Base-by-base conservation (phyloP, 2,113 vertebrate genomes). In the Labeo catla region DNA sequence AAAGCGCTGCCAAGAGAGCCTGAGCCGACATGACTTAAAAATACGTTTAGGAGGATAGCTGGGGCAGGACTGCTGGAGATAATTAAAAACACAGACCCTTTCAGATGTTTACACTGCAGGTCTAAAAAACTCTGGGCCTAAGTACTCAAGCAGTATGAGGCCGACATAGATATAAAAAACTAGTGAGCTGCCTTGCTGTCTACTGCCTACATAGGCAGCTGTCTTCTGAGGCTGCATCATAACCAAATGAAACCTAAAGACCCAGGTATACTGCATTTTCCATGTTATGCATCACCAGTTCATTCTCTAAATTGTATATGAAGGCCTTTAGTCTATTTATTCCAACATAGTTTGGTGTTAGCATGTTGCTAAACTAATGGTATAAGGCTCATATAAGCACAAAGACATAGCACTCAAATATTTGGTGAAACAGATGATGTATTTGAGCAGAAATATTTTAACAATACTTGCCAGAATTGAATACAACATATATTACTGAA, bases 31-130 rank as follows among this genome's bases (percentile, higher is more conserved):
- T 36, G 80, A 89, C 90, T 90, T 87, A 88, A 90, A 89, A 87
- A 86, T 89, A 88, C 87, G 81, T 70, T 89, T 79, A 86, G 70
- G 84, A 88, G 86, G 89, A 86, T 79, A 80, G 86, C 82, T 86
- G 85, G 86, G 76, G 85, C 86, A 5, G 73, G 80, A 84, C 70
- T 82, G 83, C 86, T 88, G 74, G 80, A 91, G 90, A 90, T 90
- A 86, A 91, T 89, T 91, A 88, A 91, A 91, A 91, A 86, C 85
- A 88, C 89, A 90, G 89, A 88, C 76, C 86, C 63, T 87, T 87
- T 88, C 65, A 34, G 84, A 88, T 86, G 86, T 88, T 87, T 90
- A 90, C 84, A 88, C 45, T 78, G 83, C 86, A 61, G 61, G 73
- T 21, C 84, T 5, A 43, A 85, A 76, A 89, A 85, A 61, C 36